Base-by-base conservation (phyloP, 2,797 vertebrate species). In the Brotula barbata region DNA sequence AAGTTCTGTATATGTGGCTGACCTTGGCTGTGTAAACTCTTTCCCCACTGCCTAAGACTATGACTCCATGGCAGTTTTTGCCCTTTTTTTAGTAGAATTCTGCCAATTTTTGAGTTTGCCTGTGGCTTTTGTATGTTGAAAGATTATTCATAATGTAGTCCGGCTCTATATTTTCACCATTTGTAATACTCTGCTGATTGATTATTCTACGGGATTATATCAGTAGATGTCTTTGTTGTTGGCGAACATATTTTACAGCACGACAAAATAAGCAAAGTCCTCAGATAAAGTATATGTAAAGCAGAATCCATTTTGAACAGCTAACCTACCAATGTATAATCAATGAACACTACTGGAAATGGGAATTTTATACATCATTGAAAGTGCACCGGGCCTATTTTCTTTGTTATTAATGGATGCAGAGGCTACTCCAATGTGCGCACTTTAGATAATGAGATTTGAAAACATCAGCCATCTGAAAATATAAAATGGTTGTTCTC, bases 371-470 rank as follows among this genome's bases (percentile, higher is more conserved):
- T 44, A 34, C 37, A 62, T 62, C 50, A 52, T 41, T 58, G 34
- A 64, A 72, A 72, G 54, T 54, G 50, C 43, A 49, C 23, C 9
- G 4, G 13, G 43, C 25, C 31, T 6, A 22, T 50, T 60, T 56
- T 23, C 47, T 42, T 37, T 42, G 8, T 23, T 40, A 76, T 72
- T 80, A 72, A 73, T 64, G 74, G 73, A 53, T 60, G 59, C 23
- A 61, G 64, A 40, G 40, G 48, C 25, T 51, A 28, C 58, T 67
- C 42, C 73, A 74, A 44, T 48, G 66, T 50, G 58, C 59, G 43
- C 68, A 58, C 44, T 72, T 64, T 57, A 62, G 43, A 69, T 83
- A 82, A 85, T 77, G 44, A 21, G 28, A 78, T 82, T 75, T 78
- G 19, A 76, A 78, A 64, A 58, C 56, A 67, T 66, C 14, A 60